Evolutionary conservation across 2,797 vertebrate genomes (phyloP), one percentile per base, ranked within the genome.

Genomic region (Xiphorhynchus erythropygius): DNA sequence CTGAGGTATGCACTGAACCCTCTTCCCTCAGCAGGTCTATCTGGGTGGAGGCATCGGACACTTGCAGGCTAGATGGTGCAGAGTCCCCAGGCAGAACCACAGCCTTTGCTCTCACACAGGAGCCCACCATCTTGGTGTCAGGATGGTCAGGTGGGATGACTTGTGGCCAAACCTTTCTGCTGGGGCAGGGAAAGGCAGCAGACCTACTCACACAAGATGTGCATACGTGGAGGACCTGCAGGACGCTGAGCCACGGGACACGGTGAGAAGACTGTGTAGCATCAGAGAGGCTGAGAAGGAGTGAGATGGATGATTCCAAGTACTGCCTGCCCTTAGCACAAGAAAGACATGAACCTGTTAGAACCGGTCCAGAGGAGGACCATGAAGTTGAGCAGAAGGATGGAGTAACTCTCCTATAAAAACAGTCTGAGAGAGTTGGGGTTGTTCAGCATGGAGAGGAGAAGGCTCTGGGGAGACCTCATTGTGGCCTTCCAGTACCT

Each of bases 51-150:
- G 16, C 50, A 52, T 30, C 10, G 17, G 27, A 27, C 27, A 52
- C 50, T 52, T 52, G 16, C 27, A 52, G 17, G 27, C 16, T 30
- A 52, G 27, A 52, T 18, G 50, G 17, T 52, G 50, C 50, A 52
- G 49, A 50, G n/a, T 18, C 0, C 0, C 9, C 21, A 5, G 3
- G 16, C 2, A 10, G 30, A 57, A 22, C 10, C 44, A 11, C 3
- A 39, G 9, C 5, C 44, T 83, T 30, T 77, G 57, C 22, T 46
- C n/a, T 77, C 15, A 39, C 37, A 32, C 0, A 1, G 32, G 37
- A 52, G 37, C 12, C 30, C 13, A 14, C 12, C 30, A 32, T 41
- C 30, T 24, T 46, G 24, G 10, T 30, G 33, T 23, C 37, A 37
- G 37, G 44, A 64, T 12, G 28, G 8, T 6, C n/a, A 22, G 23